Evolutionary conservation across 2,113 vertebrate species (phyloP).

Genomic region (Scatophagus argus): DNA sequence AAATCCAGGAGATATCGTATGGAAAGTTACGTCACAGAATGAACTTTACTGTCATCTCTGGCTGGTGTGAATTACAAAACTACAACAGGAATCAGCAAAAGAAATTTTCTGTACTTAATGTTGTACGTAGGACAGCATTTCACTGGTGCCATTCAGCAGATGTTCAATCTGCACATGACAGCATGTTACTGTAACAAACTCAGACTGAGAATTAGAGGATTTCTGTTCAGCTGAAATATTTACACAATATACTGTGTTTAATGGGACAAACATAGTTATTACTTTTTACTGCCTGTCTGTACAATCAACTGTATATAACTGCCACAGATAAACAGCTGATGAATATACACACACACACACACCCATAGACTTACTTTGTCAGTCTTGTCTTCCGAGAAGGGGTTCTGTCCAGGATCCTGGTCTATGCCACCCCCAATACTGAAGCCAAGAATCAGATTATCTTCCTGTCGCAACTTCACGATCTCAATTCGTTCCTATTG

Average conservation of each 20-base stretch:
- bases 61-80: neutral
- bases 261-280: too few species aligned
- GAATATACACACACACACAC: neutral
- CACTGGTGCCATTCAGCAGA: too few species aligned
- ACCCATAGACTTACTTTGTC: constrained; percentile 88
- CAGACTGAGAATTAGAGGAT: neutral
- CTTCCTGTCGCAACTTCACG: constrained; percentile 90
- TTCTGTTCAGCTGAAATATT: neutral
- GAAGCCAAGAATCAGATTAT: constrained; percentile 95
- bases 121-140: neutral
- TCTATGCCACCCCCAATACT: constrained; percentile 99
- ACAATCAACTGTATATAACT: neutral
- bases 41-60: neutral
- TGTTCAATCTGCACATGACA: too few species aligned
- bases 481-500: constrained; percentile 96
- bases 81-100: neutral
- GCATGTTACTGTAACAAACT: too few species aligned
- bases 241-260: neutral
- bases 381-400: constrained; percentile 95
- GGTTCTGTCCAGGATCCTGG: constrained; percentile 96
- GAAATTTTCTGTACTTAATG: neutral
- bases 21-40: neutral
- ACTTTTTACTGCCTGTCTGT: too few species aligned
- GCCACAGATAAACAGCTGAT: neutral
- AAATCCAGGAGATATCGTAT: neutral